Base-by-base conservation (phyloP, 2,888 invertebrate species). In the Erpobdella octoculata region DNA sequence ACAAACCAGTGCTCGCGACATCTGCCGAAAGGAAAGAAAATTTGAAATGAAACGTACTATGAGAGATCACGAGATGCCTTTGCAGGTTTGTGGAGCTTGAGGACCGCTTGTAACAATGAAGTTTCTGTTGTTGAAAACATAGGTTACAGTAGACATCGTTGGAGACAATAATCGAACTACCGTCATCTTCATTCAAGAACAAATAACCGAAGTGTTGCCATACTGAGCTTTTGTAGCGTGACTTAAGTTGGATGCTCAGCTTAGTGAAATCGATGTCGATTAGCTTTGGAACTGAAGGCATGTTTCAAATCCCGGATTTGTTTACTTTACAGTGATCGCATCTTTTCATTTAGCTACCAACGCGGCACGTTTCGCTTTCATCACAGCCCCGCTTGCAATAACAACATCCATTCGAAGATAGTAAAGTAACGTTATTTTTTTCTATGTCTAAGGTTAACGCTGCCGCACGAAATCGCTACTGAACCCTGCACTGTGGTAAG, bases 111-210 rank as follows among this genome's bases (percentile, higher is more conserved):
- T 62, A 62, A 35, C 62, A 33, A 35, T 62, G 62, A 31, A 62
- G 62, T 9, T 62, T 31, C 4, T 35, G n/a, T 62, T 62, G 33
- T 62, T 62, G 62, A 15, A 62, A 62, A 15, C 62, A 62, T n/a
- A 62, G 35, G 62, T 62, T 62, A 35, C 62, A 62, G 31, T 62
- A 62, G 28, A 35, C 31, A 62, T 62, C 62, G 62, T 62, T 62
- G 31, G 62, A 62, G 12, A 62, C 35, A 35, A 62, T 35, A 35
- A 35, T 62, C n/a, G 21, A n/a, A n/a, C 33, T 35, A 35, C 62
- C 31, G 12, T 12, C 46, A 31, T 62, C 62, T 33, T 62, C 62
- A n/a, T 62, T 62, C 31, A 33, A 31, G 12, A 62, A 31, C 35
- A 62, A 62, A n/a, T 31, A 33, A 35, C 62, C 62, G 35, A 62